Evolutionary conservation across 2,113 vertebrate genomes (phyloP), one percentile per base, ranked within the genome.

Genomic region (Trichechus manatus): DNA sequence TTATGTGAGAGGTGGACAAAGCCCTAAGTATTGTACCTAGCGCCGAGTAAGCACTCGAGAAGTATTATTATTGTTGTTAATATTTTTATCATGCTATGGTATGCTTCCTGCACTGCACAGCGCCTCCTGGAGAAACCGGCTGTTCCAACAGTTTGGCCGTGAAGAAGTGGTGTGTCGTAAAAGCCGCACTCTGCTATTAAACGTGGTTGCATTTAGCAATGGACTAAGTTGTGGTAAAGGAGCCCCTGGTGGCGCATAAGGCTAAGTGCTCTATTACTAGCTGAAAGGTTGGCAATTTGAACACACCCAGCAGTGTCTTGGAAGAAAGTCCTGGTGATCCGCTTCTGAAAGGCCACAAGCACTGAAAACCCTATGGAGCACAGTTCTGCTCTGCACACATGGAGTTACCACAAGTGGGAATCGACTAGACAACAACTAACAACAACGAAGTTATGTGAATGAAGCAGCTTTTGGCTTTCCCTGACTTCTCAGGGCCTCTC

Each of bases 391-490:
- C 20, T 74, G 72, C 20, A 74, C 19, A 39, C 36, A 9, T 9
- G 7, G 19, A 22, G 72, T 74, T 36, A 39, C 72, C 72, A 36
- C 25, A 9, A 23, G 72, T 23, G 3, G 22, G 72, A 39, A 39
- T 25, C 20, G 8, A 39, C 72, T 74, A 9, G 22, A 39, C 36
- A 27, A 20, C 72, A 72, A 72, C 1, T 19, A 72, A 19, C n/a
- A 74, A 9, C 72, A 36, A 25, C n/a, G 9, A 23, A 53, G 85
- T 78, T 63, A 53, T 85, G 33, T 63, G 68, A 63, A 64, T n/a
- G 39, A 74, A 81, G 74, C 77, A 92, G 64, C 44, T 88, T 81
- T 72, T 56, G 78, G 50, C 80, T 92, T 92, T 95, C 66, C 64
- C 31, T 87, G 44, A 74, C 68, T 90, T 87, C 50, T 78, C 70